Percentiles rank a stretch among this genome's conserved stretches.
phyloP scores from a whole-genome alignment of 23 tunicate genomes.

The Trididemnum clinides region DNA sequence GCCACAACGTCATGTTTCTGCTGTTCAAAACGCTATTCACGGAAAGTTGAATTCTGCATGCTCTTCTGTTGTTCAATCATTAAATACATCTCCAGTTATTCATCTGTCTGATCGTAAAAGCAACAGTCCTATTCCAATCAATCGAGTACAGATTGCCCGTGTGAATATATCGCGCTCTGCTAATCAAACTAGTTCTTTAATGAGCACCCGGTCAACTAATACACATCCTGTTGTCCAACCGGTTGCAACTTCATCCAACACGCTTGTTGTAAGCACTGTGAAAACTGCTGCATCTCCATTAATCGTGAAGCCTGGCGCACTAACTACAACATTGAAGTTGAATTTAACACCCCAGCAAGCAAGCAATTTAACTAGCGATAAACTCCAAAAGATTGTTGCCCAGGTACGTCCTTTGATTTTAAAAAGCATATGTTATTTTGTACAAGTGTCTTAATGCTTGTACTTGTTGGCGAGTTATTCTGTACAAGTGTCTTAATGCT shows the following conservation, averaged over 20 bases:
- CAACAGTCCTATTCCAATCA: conserved; percentile 43
- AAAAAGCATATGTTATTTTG: too few species aligned
- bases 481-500: too few species aligned
- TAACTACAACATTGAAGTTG: conserved; percentile 30
- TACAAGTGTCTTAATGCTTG: too few species aligned
- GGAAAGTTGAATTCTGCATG: not conserved
- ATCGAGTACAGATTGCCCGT: conserved; percentile 83
- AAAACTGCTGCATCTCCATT: not conserved
- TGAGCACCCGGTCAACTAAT: not conserved
- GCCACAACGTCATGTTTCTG: not conserved
- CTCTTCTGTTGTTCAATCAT: not conserved
- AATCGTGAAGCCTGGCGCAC: not conserved
- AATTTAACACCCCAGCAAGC: conserved; percentile 57
- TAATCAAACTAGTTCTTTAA: not conserved
- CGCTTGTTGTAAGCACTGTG: not conserved
- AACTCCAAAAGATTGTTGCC: conserved; percentile 27
- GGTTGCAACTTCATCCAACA: not conserved
- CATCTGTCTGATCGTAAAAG: not conserved
- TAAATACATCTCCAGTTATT: not conserved
- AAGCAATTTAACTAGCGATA: conserved; percentile 39
- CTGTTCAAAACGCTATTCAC: not conserved
- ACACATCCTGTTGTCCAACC: not conserved
- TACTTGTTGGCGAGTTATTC: too few species aligned
- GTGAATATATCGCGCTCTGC: conserved; percentile 56
- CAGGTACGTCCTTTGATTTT: not conserved